Base-by-base conservation (phyloP, 2,797 vertebrate genomes). In the Australoheros facetus region DNA sequence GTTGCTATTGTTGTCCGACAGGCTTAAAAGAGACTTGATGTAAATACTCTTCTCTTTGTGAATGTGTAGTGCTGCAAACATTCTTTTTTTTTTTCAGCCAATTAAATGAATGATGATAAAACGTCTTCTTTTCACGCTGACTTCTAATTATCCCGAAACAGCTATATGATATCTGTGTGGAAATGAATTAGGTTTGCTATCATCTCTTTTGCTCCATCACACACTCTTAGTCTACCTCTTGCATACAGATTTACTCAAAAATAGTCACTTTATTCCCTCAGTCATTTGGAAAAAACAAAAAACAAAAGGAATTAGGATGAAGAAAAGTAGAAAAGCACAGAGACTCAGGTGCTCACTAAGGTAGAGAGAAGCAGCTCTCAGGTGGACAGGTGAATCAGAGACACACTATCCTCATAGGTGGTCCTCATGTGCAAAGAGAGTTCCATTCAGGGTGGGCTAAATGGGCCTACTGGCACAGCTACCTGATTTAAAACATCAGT, bases 71-170 rank as follows among this genome's bases (percentile, higher is more conserved):
- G 77, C 84, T 86, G 78, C 88, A 77, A 78, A 78, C 69, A 23
- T 79, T 62, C 64, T 28, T 28, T 56, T 73, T 80, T 80, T 80
- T 78, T 80, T 83, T 21, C 75, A 89, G 81, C 82, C 88, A 88
- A 93, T 90, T 92, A 93, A 92, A 93, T 14, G 28, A 88, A 88
- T 55, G 64, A 87, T 86, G 73, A 89, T 89, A 79, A 92, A 90
- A 59, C 83, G 78, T 83, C 85, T 64, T 91, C 56, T 56, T 82
- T 85, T 86, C 69, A 73, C 6, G 13, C 56, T 32, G 57, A 79
- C 78, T 91, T 86, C 78, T 85, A 89, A 89, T 88, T 84, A 87
- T 77, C 77, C 81, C 12, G 75, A 82, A 82, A 85, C 64, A 54
- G 84, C 71, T 32, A 48, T n/a, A 66, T 55, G 79, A 87, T 89